Base-by-base conservation (phyloP, 2,113 vertebrate genomes). In the Steatornis caripensis region DNA sequence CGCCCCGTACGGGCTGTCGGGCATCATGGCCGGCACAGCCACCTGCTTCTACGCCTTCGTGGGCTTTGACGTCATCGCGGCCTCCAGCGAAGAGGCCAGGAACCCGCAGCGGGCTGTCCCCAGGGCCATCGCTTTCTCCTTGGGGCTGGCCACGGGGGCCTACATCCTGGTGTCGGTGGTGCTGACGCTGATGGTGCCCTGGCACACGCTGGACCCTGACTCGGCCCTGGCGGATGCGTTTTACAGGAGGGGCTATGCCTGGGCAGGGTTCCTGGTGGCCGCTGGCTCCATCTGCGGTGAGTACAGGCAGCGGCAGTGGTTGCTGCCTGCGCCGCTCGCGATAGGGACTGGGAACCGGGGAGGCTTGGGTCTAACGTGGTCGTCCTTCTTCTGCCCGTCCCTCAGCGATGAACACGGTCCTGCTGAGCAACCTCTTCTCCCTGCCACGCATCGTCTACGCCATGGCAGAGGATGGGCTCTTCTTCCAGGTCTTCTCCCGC, bases 21-120 rank as follows among this genome's bases (percentile, higher is more conserved):
- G 99, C 36, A 97, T 99, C 96, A 97, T 99, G 98, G 98, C 99
- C 0, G 99, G 99, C 93, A 99, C 99, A 0, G 99, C 99, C 77
- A 99, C 99, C 11, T 99, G 99, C 92, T 99, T 99, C 97, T 99
- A 99, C 0, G 99, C 99, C 19, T 99, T 99, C 2, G 99, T 99
- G 70, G 99, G 99, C 69, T 99, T 99, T 2, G 99, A 99, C 0
- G 99, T 99, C n/a, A 99, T 99, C 0, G 99, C 99, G 0, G 98
- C 99, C 9, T 99, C 99, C 83, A 99, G 99, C 0, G 99, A 99
- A 94, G 99, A 99, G 95, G 99, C 99, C 60, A 98, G 97, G 93
- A 99, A 99, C 96, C 99, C 99, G 0, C 98, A 98, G 97, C 98
- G 95, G 92, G 98, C 99, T 3, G 87, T 99, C 65, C 99, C 99